Base-by-base conservation (phyloP, 2,888 invertebrate species). In the Cataglyphis cursor region DNA sequence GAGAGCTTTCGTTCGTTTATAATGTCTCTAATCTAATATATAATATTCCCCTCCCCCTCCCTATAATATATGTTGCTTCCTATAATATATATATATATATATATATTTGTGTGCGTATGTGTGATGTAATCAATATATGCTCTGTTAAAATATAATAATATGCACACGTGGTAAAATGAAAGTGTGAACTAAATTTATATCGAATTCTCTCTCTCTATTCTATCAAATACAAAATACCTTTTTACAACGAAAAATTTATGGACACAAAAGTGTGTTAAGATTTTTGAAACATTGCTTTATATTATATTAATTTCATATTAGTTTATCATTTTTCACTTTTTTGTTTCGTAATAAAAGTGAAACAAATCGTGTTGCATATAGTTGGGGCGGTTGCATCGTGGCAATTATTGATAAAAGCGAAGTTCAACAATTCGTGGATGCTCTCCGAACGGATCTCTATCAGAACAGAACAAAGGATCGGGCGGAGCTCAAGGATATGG, bases 341-440 rank as follows among this genome's bases (percentile, higher is more conserved):
- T 31, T 31, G 5, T 3, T 44, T 3, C 10, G n/a, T 44, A 21
- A 44, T 18, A 15, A 44, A 35, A 74, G 18, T 41, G 1, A 41
- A 41, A 62, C n/a, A 35, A 62, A 61, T 59, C 28, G 31, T 44
- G 6, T 51, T 81, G n/a, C 91, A 51, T 8, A n/a, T n/a, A 97
- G 97, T 9, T 99, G 99, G 99, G 99, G 99, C 54, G 99, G 99
- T 6, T 99, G 99, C 95, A 97, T 97, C 78, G 99, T 99, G 15
- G 98, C 99, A 24, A 95, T 99, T 88, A 97, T 98, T 78, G 96
- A 96, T 0, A 96, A 96, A 81, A 96, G 96, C 68, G 96, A 96
- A 85, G 96, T 97, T 8, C 95, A 96, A 18, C 95, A 96, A 85
- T 98, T 98, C 93, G 96, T 98, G 62, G 95, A 96, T 24, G 95